Percentiles rank a stretch among this genome's conserved stretches.
Conservation (phyloP, 1,140 invertebrate species). For the Euura saliciscinereae region DNA sequence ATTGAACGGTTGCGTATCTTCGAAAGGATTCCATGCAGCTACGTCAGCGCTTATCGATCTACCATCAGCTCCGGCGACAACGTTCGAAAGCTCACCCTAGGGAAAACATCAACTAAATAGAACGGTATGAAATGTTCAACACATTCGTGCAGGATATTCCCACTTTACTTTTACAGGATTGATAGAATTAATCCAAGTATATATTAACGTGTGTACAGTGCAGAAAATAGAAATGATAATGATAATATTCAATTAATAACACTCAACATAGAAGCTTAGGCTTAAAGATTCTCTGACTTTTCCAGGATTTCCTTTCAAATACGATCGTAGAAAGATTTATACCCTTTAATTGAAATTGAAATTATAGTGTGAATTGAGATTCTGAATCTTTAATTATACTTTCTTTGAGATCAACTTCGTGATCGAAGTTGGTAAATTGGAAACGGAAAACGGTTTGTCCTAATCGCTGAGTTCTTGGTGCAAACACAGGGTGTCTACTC, state of each 20-base stretch:
- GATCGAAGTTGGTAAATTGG: too few species aligned
- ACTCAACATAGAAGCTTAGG: neutral
- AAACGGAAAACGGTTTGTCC: too few species aligned
- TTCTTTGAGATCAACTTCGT: too few species aligned
- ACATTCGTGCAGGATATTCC: neutral
- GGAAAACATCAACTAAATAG: constrained; percentile 12
- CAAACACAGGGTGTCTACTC: too few species aligned
- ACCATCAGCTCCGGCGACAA: constrained; percentile 54
- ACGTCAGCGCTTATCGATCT: constrained; percentile 69
- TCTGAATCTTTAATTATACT: too few species aligned
- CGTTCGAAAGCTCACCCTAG: constrained; percentile 57
- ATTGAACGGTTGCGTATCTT: constrained; percentile 73
- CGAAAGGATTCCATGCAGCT: constrained; percentile 84
- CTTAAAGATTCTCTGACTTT: neutral
- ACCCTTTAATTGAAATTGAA: too few species aligned
- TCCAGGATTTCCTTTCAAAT: too few species aligned
- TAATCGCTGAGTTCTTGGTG: too few species aligned
- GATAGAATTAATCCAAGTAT: neutral
- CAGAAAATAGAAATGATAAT: constrained; percentile 21
- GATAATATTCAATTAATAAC: neutral
- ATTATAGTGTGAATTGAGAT: too few species aligned
- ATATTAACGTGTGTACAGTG: constrained; percentile 24
- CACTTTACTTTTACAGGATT: neutral
- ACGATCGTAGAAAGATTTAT: too few species aligned
- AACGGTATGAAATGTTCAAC: too few species aligned